A percentile compares a stretch with the other conserved stretches of the same genome.
Evolutionary conservation across 2,113 vertebrate genomes (phyloP).

Genomic region (Microcebus ravelobensis): DNA sequence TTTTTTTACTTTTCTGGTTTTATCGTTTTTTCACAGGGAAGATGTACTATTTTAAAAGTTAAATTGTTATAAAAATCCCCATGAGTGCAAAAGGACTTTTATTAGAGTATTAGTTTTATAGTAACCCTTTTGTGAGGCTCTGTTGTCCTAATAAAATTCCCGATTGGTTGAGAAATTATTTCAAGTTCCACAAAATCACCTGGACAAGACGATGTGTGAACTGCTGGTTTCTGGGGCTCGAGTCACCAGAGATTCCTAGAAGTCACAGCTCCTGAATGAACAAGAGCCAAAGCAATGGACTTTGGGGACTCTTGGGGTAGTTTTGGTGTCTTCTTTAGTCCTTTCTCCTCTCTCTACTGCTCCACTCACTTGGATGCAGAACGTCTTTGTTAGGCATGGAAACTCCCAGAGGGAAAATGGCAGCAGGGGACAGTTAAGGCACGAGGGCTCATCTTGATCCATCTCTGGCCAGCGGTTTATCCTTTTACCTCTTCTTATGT

Average conservation of each 20-base stretch:
- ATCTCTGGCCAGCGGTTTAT: not conserved
- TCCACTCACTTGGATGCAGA: not conserved
- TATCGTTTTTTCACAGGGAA: not conserved
- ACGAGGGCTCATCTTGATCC: not conserved
- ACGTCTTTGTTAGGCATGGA: not conserved
- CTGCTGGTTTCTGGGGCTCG: not conserved
- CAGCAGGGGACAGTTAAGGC: not conserved
- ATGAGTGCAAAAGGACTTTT: slow-evolving; percentile 6
- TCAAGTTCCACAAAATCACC: not conserved
- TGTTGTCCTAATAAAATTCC: slow-evolving; percentile 18
- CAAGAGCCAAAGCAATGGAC: not conserved
- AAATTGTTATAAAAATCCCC: not conserved
- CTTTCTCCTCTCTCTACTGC: not conserved
- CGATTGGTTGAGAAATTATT: slow-evolving; percentile 23
- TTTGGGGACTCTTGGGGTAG: not conserved
- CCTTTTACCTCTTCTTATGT: not conserved
- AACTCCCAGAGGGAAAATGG: not conserved
- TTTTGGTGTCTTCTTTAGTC: not conserved
- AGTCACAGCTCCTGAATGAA: not conserved
- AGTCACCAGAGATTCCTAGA: not conserved
- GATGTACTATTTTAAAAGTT: not conserved
- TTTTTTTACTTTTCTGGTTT: not conserved
- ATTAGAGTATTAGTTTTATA: slow-evolving; percentile 22
- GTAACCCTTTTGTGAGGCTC: not conserved
- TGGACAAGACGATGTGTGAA: not conserved